A percentile compares a stretch with the other conserved stretches of the same genome.
Evolutionary conservation across 2,888 invertebrate species (phyloP).

Genomic region (Dromius quadrimaculatus): DNA sequence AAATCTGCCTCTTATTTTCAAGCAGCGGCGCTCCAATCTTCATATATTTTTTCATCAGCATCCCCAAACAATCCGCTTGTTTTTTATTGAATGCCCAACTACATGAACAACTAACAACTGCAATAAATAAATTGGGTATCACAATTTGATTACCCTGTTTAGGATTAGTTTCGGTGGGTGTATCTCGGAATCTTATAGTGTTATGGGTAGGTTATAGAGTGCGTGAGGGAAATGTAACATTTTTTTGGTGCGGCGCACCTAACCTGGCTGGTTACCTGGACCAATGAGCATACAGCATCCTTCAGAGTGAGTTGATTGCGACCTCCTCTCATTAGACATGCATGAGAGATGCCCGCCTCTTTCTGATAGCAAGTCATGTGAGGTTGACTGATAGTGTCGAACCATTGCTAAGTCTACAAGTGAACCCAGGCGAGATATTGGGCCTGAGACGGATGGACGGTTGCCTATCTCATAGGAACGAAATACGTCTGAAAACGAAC

Average conservation of each 20-base stretch:
- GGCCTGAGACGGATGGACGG: not conserved
- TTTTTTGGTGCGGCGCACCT: slow-evolving; percentile 55
- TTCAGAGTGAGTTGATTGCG: slow-evolving; percentile 56
- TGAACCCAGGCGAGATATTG: slow-evolving; percentile 6
- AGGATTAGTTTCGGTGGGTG: not conserved
- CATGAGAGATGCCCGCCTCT: slow-evolving; percentile 64
- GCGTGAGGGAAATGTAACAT: slow-evolving; percentile 53
- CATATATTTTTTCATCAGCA: not conserved
- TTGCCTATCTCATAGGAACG: slow-evolving; percentile 24
- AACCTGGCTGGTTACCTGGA: slow-evolving; percentile 57
- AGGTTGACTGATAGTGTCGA: slow-evolving; percentile 63
- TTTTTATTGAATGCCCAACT: slow-evolving; percentile 52
- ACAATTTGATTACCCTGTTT: slow-evolving; percentile 57
- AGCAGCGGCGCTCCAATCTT: slow-evolving; percentile 33
- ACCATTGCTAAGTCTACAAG: slow-evolving; percentile 12
- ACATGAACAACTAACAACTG: slow-evolving; percentile 59
- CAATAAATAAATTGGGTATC: slow-evolving; percentile 59
- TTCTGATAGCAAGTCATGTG: slow-evolving; percentile 67
- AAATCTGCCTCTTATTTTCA: slow-evolving; percentile 12
- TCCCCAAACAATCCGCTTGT: slow-evolving; percentile 34
- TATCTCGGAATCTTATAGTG: slow-evolving; percentile 59
- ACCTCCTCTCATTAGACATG: slow-evolving; percentile 65
- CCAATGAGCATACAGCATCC: slow-evolving; percentile 62
- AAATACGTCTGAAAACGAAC: too few species aligned
- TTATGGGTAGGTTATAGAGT: slow-evolving; percentile 53